phyloP scores from a whole-genome alignment of 2,113 vertebrate species.

The Nannobrachium achirus region DNA sequence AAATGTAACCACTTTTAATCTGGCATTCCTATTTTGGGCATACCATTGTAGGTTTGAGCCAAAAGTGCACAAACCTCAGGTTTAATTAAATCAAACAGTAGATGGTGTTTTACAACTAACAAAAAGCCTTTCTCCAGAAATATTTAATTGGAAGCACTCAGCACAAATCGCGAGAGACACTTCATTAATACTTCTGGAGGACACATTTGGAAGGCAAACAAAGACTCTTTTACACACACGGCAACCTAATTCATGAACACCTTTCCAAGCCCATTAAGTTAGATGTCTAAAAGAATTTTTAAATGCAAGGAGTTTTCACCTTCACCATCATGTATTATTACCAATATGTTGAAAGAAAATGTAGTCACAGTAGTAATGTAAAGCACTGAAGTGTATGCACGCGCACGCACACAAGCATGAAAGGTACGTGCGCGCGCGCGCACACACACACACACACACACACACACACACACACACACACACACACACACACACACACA shows the following conservation, averaged over 20 bases:
- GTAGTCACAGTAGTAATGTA: no score
- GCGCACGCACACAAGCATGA: constrained; percentile 9
- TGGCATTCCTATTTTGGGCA: no score
- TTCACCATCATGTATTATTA: no score
- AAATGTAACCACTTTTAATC: no score
- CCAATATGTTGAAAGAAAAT: constrained; percentile 2
- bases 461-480: constrained; percentile 3
- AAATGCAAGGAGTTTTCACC: no score
- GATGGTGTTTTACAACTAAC: neutral
- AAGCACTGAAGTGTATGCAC: neutral
- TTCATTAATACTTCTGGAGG: neutral
- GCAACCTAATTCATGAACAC: no score
- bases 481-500: constrained; percentile 7
- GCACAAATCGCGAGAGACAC: neutral
- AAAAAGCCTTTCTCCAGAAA: constrained; percentile 5
- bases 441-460: constrained; percentile 17
- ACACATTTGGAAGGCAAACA: neutral
- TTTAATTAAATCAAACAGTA: constrained; percentile 44
- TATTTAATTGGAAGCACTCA: neutral
- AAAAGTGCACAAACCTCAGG: neutral
- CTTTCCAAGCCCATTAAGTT: no score
- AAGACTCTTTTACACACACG: neutral
- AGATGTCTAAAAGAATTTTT: no score
- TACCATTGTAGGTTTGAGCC: no score
- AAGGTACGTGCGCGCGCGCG: no score